Evolutionary conservation across 2,113 vertebrate genomes (phyloP).

Genomic region (Brachypteracias leptosomus): DNA sequence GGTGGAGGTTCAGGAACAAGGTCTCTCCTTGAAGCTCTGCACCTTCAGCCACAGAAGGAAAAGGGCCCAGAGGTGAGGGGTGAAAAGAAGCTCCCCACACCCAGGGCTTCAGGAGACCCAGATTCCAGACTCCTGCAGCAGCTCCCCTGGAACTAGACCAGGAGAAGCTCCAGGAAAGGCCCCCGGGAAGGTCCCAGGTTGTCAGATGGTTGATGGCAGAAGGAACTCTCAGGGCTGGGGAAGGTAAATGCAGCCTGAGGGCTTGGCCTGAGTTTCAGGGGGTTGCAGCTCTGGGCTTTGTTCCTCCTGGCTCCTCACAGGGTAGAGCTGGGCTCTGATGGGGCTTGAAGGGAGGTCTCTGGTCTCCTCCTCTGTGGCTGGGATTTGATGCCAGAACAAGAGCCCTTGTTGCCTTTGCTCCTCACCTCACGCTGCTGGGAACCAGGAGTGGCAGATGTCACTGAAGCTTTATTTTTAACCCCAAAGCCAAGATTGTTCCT

Average conservation of each 20-base stretch:
- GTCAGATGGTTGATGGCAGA: background rate
- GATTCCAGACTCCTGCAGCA: background rate
- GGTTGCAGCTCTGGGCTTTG: background rate
- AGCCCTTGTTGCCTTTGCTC: background rate
- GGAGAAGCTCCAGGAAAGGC: background rate
- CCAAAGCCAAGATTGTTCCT: background rate
- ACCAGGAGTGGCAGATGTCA: background rate
- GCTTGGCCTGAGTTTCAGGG: background rate
- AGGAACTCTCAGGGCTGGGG: background rate
- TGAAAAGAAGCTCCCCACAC: fast-evolving
- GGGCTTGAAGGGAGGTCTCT: background rate
- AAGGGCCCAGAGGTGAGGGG: background rate
- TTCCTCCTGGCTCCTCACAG: no score
- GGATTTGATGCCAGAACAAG: background rate
- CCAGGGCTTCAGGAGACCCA: background rate
- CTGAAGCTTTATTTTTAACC: background rate
- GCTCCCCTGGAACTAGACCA: background rate
- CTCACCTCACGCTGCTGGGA: background rate
- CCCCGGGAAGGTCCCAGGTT: background rate
- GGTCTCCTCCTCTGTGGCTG: background rate
- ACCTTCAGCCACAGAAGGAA: background rate
- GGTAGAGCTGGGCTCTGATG: background rate
- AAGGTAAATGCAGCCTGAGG: background rate
- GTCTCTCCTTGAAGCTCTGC: background rate
- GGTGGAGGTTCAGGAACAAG: background rate